Evolutionary conservation across 30 jellyfish, hydroid and myxozoan genomes (phyloP), one percentile per base, ranked within the genome.

Genomic region (Hydractinia symbiolongicarpus): DNA sequence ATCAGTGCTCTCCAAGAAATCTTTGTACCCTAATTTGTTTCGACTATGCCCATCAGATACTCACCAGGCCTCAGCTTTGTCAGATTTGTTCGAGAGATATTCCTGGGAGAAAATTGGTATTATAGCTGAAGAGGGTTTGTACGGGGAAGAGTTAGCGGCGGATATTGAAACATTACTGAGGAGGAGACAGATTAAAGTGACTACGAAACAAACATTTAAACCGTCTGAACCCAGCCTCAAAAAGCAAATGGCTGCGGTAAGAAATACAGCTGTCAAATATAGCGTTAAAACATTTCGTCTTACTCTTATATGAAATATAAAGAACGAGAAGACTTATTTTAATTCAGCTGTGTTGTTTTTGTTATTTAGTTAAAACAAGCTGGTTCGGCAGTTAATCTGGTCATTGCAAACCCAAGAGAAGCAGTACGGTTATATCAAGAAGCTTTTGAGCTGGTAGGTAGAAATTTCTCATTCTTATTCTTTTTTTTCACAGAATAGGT

Each of bases 381-480:
- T 67, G 97, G 95, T 4, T 61, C 97, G 53, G 97, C 89, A 14
- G 97, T 90, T 15, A 90, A 90, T 55, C 44, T 90, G 11, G 58
- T 90, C 13, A 90, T 90, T 78, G 72, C 97, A 55, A 88, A 86
- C 67, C 94, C 97, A 4, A 21, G 87, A 4, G 94, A 90, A 55
- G 86, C 95, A 5, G 79, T 76, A 61, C 66, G 82, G 49, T 84
- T 91, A 15, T 87, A 81, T 81, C 98, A 91, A 72, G 96, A 91
- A 67, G 98, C 98, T 6, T 91, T 86, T 64, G 98, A 91, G 64
- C 89, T 81, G 95, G 98, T 86, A 75, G 66, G 95, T 72, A 71
- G 30, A 19, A n/a, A 17, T 50, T 9, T 67, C 19, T 9, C 19
- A 20, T 67, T 67, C 19, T 10, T 67, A 13, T 9, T 20, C 19